Conservation (phyloP, 53 echinoderm and acorn worm genomes). For the Henricia sp. region DNA sequence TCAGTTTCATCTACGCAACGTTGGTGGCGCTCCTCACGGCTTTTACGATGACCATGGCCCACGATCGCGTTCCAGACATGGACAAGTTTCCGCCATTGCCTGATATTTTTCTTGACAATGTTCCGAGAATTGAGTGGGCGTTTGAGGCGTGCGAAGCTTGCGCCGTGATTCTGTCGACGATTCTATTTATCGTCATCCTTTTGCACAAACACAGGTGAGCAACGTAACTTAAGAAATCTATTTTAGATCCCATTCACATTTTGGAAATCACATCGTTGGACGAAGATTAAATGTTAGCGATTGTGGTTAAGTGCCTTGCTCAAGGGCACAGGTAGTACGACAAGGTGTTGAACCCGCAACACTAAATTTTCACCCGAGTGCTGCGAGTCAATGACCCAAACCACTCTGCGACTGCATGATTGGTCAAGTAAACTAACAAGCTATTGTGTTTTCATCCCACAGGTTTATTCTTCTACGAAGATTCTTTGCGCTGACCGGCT, state of each 20-base stretch:
- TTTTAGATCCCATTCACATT: too few relatives aligned
- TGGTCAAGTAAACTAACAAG: neutral
- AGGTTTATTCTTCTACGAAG: conserved; percentile 89
- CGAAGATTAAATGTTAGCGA: too few relatives aligned
- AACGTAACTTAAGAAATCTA: neutral
- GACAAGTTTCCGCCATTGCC: conserved; percentile 91
- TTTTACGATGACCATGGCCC: conserved; percentile 90
- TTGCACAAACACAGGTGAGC: conserved; percentile 96
- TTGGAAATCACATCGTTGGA: too few relatives aligned
- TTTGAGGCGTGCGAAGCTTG: conserved; percentile 91
- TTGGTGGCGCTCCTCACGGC: conserved; percentile 83
- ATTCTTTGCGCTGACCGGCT: conserved; percentile 89
- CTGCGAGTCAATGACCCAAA: too few relatives aligned
- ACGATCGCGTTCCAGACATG: conserved; percentile 96
- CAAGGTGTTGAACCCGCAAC: too few relatives aligned
- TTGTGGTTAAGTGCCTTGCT: too few relatives aligned
- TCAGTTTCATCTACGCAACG: conserved; percentile 86
- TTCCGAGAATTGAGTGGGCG: conserved; percentile 95
- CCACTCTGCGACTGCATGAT: too few relatives aligned
- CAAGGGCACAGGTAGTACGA: too few relatives aligned
- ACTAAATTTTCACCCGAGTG: too few relatives aligned
- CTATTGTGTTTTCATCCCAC: neutral
- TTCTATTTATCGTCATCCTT: conserved; percentile 69
- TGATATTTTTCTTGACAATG: conserved; percentile 88
- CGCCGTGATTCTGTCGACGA: conserved; percentile 67